phyloP scores from a whole-genome alignment of 2,113 vertebrate genomes.

The Nibea coibor region DNA sequence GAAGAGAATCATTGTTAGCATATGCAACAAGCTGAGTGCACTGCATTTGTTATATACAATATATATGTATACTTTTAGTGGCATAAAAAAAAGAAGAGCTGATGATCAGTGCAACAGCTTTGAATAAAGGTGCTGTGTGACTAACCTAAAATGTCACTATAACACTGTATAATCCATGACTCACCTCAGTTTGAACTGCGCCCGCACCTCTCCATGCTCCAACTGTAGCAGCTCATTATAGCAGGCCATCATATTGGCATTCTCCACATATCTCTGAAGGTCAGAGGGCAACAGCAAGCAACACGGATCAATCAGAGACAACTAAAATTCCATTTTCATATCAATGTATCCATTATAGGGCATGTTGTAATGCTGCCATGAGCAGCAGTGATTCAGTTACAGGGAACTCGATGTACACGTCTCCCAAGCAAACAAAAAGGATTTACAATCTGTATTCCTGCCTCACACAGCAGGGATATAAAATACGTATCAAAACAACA shows the following conservation, averaged over 20 bases:
- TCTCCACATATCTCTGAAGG: slow-evolving; percentile 93
- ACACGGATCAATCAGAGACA: slow-evolving; percentile 44
- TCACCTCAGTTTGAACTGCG: slow-evolving; percentile 98
- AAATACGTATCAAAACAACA: slow-evolving; percentile 23
- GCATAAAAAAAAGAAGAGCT: too few relatives aligned
- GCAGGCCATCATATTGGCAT: slow-evolving; percentile 94
- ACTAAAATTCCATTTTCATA: slow-evolving; percentile 14
- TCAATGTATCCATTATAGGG: neutral
- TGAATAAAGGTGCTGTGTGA: neutral
- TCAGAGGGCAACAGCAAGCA: slow-evolving; percentile 57
- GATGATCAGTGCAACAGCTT: neutral
- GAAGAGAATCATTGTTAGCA: slow-evolving; percentile 18
- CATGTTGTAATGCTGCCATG: neutral
- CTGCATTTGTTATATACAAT: neutral
- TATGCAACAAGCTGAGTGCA: slow-evolving; percentile 4
- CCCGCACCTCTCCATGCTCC: slow-evolving; percentile 93
- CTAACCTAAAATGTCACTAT: neutral
- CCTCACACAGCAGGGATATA: slow-evolving; percentile 17
- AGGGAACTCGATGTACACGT: neutral
- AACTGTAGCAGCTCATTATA: slow-evolving; percentile 97
- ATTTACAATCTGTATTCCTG: slow-evolving; percentile 27
- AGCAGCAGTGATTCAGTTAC: neutral
- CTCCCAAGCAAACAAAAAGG: slow-evolving; percentile 37
- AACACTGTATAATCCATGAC: slow-evolving; percentile 9
- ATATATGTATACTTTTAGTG: neutral